Base-by-base conservation (phyloP, 2,113 vertebrate species). In the Turdus rufiventris region DNA sequence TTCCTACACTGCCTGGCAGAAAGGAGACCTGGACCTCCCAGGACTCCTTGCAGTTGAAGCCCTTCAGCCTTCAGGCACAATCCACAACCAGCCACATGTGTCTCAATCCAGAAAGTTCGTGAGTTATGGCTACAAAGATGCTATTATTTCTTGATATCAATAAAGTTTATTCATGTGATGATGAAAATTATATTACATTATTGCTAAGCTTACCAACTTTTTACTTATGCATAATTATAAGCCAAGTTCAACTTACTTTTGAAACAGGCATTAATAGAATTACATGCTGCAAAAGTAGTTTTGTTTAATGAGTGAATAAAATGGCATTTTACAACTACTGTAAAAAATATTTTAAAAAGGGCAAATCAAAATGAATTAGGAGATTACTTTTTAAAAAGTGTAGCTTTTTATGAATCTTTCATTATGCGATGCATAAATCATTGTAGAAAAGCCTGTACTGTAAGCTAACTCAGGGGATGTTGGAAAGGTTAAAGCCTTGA, bases 401-500 rank as follows among this genome's bases (percentile, higher is more conserved):
- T 83, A 82, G 65, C 94, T 96, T 95, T 92, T 89, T 96, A 72
- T 85, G 85, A 97, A 96, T 95, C 91, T 96, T 97, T 98, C 91
- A 95, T 93, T 91, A 71, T 63, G 31, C 70, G 17, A 95, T 97
- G 85, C 70, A 97, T 97, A 98, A 98, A 97, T 97, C 96, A 97
- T 96, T 85, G 84, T 43, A 96, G 84, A 97, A 95, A 96, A 97
- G 31, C 57, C 50, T 36, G 58, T 93, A 85, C 81, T 95, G 18
- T 53, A 91, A 94, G 57, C 84, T 95, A 96, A 94, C 88, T 96
- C 84, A 61, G 61, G 83, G 86, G 91, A 95, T 91, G 60, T 75
- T 96, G 76, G 68, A 97, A 97, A 97, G 92, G 96, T 97, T 97
- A 97, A 96, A 93, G 68, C 87, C 84, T 92, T 93, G 76, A 87